A percentile compares a stretch with the other conserved stretches of the same genome.
Evolutionary conservation across 2,888 invertebrate genomes (phyloP).

Genomic region (Pyrgus malvae): DNA sequence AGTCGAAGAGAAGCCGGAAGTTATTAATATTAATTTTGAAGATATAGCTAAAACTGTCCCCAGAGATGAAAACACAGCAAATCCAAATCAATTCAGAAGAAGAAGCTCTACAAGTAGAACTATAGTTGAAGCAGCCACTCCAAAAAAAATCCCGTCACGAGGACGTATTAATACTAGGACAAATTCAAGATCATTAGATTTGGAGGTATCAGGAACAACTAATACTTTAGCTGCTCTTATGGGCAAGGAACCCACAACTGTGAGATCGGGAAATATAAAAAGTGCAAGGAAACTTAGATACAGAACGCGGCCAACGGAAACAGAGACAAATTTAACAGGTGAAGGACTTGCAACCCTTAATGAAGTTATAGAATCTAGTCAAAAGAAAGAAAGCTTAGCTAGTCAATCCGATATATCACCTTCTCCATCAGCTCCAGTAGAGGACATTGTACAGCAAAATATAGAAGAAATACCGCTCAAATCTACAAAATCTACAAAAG

Average conservation of each 20-base stretch:
- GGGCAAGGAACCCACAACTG: slow-evolving; percentile 56
- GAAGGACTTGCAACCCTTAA: slow-evolving; percentile 55
- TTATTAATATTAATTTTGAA: slow-evolving; percentile 51
- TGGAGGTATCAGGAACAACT: slow-evolving; percentile 63
- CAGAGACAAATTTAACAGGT: slow-evolving; percentile 67
- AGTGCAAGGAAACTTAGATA: slow-evolving; percentile 64
- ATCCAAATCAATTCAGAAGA: slow-evolving; percentile 54
- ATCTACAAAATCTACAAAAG: slow-evolving; percentile 55
- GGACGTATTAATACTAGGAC: slow-evolving; percentile 55
- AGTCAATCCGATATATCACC: slow-evolving; percentile 61
- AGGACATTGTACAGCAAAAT: slow-evolving; percentile 36
- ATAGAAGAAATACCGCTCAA: slow-evolving; percentile 54
- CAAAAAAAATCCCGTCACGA: slow-evolving; percentile 48
- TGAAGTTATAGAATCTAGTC: slow-evolving; percentile 67
- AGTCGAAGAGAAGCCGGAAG: slow-evolving; percentile 54
- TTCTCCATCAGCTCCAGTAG: slow-evolving; percentile 41
- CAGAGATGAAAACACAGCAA: slow-evolving; percentile 47
- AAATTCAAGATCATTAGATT: slow-evolving; percentile 53
- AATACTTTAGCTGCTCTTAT: slow-evolving; percentile 56
- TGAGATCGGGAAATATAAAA: slow-evolving; percentile 54
- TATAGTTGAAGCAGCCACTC: slow-evolving; percentile 42
- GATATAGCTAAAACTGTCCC: slow-evolving; percentile 51
- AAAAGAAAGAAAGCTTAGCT: slow-evolving; percentile 54
- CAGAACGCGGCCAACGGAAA: slow-evolving; percentile 58
- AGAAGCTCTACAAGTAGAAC: slow-evolving; percentile 52